phyloP scores from a whole-genome alignment of 2,113 vertebrate genomes.

The Pycnonotus jocosus region DNA sequence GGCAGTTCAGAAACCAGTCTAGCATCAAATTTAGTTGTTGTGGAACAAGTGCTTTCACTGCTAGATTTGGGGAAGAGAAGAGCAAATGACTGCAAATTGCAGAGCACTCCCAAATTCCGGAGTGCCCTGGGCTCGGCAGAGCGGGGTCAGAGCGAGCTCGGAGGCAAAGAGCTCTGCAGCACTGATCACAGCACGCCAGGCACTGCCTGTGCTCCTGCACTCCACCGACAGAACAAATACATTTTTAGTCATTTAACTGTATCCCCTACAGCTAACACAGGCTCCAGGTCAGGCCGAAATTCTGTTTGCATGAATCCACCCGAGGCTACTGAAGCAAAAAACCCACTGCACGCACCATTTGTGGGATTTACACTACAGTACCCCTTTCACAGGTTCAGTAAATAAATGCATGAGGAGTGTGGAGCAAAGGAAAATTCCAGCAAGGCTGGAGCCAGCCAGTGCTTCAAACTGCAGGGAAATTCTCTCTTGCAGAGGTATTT shows the following conservation, averaged over 20 bases:
- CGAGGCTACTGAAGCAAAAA: background rate
- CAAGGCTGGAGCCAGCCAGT: background rate
- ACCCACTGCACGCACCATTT: background rate
- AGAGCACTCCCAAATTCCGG: background rate
- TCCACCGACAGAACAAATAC: background rate
- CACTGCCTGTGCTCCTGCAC: background rate
- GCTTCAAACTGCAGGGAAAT: background rate
- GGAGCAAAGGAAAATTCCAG: constrained; percentile 44
- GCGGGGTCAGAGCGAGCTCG: background rate
- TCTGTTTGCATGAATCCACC: constrained; percentile 1
- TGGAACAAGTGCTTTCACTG: background rate
- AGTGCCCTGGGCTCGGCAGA: background rate
- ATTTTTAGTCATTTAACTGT: constrained; percentile 10
- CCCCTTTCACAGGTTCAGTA: background rate
- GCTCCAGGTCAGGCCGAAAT: background rate
- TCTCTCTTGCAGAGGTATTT: background rate
- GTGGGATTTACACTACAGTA: background rate
- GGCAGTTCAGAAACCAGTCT: background rate
- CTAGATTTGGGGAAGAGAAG: background rate
- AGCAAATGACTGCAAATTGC: background rate
- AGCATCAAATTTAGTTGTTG: background rate
- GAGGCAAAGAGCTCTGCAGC: background rate
- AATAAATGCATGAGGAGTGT: background rate
- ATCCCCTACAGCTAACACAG: background rate
- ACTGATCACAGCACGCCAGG: background rate